phyloP scores from a whole-genome alignment of 2,888 invertebrate species.

The Parnassius glacialis region DNA sequence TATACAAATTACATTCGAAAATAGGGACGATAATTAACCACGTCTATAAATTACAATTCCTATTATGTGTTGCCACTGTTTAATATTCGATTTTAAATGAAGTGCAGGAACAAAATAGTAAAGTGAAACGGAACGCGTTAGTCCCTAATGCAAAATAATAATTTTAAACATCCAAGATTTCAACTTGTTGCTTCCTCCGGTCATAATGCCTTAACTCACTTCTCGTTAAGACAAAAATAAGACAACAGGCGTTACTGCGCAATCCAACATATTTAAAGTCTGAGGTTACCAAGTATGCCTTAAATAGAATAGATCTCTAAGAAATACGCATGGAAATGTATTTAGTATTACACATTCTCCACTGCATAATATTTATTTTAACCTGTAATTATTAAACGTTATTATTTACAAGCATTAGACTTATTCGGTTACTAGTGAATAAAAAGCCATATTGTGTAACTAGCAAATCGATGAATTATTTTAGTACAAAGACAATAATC shows the following conservation, averaged over 20 bases:
- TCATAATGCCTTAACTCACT: constrained; percentile 22
- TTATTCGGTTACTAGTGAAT: no score
- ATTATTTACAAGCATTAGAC: no score
- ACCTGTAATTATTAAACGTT: constrained; percentile 1
- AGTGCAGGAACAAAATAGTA: constrained; percentile 34
- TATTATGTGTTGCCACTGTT: constrained; percentile 37
- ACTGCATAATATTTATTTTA: not conserved
- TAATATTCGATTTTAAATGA: constrained; percentile 46
- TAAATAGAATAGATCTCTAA: constrained; percentile 25
- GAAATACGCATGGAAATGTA: constrained; percentile 2
- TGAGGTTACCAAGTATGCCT: constrained; percentile 24
- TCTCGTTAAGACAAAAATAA: constrained; percentile 21
- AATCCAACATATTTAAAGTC: constrained; percentile 25
- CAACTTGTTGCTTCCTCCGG: constrained; percentile 33
- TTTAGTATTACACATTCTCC: not conserved
- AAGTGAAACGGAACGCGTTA: constrained; percentile 30
- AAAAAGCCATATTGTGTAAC: no score
- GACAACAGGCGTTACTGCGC: constrained; percentile 25
- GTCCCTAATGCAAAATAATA: constrained; percentile 35
- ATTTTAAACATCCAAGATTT: constrained; percentile 32
- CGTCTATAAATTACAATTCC: constrained; percentile 35
- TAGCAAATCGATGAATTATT: no score
- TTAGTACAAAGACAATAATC: no score
- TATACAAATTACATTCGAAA: constrained; percentile 58
- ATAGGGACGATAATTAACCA: constrained; percentile 54